These are phyloP conservation scores for Gymnorhina tibicen DNA, from an alignment of 2,113 vertebrate species.

Conservation along the genomic window DNA sequence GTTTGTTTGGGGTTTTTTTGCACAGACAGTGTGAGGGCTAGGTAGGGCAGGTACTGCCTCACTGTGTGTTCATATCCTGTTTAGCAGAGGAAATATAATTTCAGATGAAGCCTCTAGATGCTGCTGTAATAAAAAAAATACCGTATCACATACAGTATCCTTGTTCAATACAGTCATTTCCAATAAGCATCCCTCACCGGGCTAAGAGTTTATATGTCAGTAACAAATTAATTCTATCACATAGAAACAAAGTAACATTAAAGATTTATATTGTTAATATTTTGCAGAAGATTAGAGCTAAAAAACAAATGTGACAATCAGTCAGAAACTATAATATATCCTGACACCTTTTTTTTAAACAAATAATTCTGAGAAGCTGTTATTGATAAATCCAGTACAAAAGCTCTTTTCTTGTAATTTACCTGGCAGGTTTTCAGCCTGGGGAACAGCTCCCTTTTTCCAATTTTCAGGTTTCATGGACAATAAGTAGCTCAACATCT, in stretches of 20 bases:
- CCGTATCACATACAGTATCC: not conserved
- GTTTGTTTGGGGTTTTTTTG: not conserved
- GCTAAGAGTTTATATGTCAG: not conserved
- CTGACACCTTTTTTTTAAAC: not conserved
- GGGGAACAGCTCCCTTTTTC: not conserved
- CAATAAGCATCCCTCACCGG: not conserved
- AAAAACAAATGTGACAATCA: not conserved
- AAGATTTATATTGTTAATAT: not conserved
- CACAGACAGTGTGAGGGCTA: fast-evolving
- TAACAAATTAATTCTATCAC: not conserved
- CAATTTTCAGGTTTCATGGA: not conserved
- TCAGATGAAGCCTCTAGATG: conserved; percentile 48
- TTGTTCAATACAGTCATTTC: not conserved
- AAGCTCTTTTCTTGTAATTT: not conserved
- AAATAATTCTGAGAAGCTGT: not conserved
- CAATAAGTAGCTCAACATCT: not conserved
- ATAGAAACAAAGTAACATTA: not conserved
- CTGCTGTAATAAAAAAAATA: conserved; percentile 50
- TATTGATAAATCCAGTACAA: not conserved
- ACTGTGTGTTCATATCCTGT: not conserved
- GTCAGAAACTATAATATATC: not conserved
- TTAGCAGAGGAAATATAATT: not conserved
- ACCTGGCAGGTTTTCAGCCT: not conserved
- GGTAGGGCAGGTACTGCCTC: not conserved
- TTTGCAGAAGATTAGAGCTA: not conserved